phyloP scores from a whole-genome alignment of 2,888 invertebrate species.

The Brenthis daphne region DNA sequence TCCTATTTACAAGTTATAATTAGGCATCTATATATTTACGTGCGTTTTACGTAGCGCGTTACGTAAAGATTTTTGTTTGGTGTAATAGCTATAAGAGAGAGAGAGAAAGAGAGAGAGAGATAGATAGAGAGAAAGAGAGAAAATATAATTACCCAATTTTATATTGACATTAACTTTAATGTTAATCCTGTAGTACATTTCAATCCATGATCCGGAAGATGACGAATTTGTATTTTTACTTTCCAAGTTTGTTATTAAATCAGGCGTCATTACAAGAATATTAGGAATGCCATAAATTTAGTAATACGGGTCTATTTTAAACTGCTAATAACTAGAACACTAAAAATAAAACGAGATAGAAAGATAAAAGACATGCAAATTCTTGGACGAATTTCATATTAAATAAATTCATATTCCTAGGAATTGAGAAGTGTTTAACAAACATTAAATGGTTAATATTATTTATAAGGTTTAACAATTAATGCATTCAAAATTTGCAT shows the following conservation, averaged over 20 bases:
- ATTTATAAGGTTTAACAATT: too few species aligned
- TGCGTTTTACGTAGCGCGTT: slow-evolving; percentile 12
- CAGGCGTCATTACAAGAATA: background rate
- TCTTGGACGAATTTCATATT: too few species aligned
- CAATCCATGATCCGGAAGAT: background rate
- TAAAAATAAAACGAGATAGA: background rate
- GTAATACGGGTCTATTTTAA: background rate
- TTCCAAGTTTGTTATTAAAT: background rate
- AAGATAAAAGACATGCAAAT: too few species aligned
- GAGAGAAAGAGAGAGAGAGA: too few species aligned
- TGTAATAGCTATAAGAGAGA: background rate
- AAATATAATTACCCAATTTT: background rate
- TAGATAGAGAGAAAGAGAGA: too few species aligned
- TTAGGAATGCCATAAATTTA: background rate
- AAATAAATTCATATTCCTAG: too few species aligned
- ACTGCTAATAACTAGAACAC: slow-evolving; percentile 2
- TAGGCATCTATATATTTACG: slow-evolving; percentile 28
- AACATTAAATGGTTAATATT: too few species aligned
- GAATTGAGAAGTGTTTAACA: too few species aligned
- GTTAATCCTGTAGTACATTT: background rate
- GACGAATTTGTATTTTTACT: background rate
- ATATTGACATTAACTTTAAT: too few species aligned
- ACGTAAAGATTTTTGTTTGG: slow-evolving; percentile 20
- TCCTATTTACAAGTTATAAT: slow-evolving; percentile 41
- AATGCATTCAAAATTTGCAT: too few species aligned